A percentile compares a stretch with the other conserved stretches of the same genome.
phyloP scores from a whole-genome alignment of 2,113 vertebrate species.

The Macroglossus sobrinus region DNA sequence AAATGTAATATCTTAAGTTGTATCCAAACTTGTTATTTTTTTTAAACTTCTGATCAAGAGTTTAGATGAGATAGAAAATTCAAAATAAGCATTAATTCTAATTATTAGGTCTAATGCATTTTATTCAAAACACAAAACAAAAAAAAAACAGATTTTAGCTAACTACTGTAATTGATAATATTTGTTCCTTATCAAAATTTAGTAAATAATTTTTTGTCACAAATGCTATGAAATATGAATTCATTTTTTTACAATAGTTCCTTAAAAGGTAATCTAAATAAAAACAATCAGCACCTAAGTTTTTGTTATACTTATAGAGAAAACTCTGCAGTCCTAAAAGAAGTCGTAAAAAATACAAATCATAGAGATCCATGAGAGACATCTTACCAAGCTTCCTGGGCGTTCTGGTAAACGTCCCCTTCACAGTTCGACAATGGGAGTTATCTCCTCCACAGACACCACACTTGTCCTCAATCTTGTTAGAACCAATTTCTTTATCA shows the following conservation, averaged over 20 bases:
- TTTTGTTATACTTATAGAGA: background rate
- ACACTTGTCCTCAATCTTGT: slow-evolving; percentile 94
- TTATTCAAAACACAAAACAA: slow-evolving; percentile 30
- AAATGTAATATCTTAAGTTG: background rate
- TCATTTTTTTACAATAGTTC: background rate
- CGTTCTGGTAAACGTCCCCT: slow-evolving; percentile 93
- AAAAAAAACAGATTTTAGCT: slow-evolving; percentile 1
- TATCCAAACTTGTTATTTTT: background rate
- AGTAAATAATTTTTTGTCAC: background rate
- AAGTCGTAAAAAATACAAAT: background rate
- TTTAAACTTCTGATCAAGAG: background rate
- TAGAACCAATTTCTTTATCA: slow-evolving; percentile 95
- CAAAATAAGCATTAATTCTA: background rate
- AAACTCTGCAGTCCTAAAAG: background rate
- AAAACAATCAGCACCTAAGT: background rate
- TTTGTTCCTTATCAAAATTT: background rate
- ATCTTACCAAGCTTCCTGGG: slow-evolving; percentile 95
- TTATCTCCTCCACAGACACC: slow-evolving; percentile 97
- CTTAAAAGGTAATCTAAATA: background rate
- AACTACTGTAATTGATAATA: background rate
- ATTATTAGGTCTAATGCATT: background rate
- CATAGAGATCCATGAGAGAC: background rate
- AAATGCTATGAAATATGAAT: background rate
- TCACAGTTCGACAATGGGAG: slow-evolving; percentile 96
- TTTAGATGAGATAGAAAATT: background rate